These are phyloP conservation scores for Pitta sordida DNA, from an alignment of 2,113 vertebrate genomes.

Conservation along the genomic window DNA sequence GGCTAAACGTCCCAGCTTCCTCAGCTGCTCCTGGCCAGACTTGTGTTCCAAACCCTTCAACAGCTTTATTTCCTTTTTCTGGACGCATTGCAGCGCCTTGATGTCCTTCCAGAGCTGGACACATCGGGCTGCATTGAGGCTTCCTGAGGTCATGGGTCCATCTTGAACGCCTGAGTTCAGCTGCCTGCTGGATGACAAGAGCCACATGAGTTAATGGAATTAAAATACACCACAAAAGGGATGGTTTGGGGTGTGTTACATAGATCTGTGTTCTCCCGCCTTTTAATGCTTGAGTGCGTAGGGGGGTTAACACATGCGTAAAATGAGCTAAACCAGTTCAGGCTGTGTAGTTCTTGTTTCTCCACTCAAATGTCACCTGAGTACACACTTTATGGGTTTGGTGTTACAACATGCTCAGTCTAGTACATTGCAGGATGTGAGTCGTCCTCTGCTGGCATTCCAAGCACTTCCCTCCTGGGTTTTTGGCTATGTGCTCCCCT, in stretches of 20 bases:
- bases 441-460: accelerated
- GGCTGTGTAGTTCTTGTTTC: neutral
- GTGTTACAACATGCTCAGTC: accelerated
- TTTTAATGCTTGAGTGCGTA: accelerated
- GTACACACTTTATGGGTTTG: accelerated
- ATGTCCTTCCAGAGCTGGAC: neutral
- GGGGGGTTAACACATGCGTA: accelerated
- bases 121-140: accelerated
- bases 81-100: accelerated
- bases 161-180: accelerated
- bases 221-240: neutral
- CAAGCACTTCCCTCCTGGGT: neutral
- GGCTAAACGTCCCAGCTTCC: too few relatives aligned
- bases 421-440: neutral
- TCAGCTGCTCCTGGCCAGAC: neutral
- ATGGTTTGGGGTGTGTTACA: accelerated
- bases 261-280: accelerated
- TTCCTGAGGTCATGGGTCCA: neutral
- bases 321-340: neutral
- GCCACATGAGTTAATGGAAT: accelerated
- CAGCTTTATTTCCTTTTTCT: too few relatives aligned
- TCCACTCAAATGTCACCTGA: neutral
- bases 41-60: neutral
- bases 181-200: too few relatives aligned
- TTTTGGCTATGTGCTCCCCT: accelerated